Evolutionary conservation across 2,797 vertebrate species (phyloP).

Genomic region (Synaphobranchus kaupii): DNA sequence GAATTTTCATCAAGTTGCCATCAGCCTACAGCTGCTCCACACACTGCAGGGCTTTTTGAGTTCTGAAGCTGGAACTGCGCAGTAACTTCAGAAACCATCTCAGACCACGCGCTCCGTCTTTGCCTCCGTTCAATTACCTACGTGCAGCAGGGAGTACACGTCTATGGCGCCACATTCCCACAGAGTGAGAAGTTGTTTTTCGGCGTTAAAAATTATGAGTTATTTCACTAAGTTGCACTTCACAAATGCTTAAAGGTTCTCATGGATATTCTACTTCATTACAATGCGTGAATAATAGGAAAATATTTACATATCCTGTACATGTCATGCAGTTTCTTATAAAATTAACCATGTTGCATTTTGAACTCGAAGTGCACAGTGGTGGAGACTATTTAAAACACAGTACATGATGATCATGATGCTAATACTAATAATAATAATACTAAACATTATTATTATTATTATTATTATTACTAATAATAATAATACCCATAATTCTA

Average conservation of each 20-base stretch:
- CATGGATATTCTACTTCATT: not conserved
- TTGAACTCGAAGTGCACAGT: not conserved
- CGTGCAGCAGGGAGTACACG: not conserved
- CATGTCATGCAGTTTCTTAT: not conserved
- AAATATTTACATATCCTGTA: too few species aligned
- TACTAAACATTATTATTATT: too few species aligned
- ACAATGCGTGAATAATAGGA: not conserved
- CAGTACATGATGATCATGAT: too few species aligned
- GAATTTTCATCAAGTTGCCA: not conserved
- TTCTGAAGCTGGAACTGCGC: not conserved
- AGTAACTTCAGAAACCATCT: not conserved
- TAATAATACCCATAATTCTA: too few species aligned
- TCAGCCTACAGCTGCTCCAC: not conserved
- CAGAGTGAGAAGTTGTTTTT: conserved; percentile 15
- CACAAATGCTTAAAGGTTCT: not conserved
- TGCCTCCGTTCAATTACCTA: conserved; percentile 7
- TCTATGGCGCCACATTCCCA: not conserved
- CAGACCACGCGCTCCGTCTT: not conserved
- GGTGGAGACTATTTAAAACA: too few species aligned
- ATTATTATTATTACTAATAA: too few species aligned
- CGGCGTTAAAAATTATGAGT: conserved; percentile 23
- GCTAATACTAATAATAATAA: too few species aligned
- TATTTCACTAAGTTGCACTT: not conserved
- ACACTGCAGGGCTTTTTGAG: not conserved
- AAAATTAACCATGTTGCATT: not conserved